These are phyloP conservation scores for Parasteatoda tepidariorum DNA, from an alignment of 1,140 invertebrate genomes.

Conservation along the genomic window DNA sequence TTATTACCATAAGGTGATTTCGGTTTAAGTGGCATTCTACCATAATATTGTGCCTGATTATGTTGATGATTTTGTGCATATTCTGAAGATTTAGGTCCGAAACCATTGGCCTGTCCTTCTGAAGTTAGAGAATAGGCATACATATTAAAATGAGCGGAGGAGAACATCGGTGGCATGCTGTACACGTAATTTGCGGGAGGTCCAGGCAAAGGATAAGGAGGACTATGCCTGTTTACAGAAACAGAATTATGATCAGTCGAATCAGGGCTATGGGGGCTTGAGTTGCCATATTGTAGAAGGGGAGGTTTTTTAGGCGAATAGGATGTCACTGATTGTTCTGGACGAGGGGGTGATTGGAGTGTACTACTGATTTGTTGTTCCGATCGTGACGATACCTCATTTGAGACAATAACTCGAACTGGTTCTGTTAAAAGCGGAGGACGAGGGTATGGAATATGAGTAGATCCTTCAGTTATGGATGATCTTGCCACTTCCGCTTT, in stretches of 20 bases:
- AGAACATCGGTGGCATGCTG: conserved; percentile 64
- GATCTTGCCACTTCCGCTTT: conserved; percentile 44
- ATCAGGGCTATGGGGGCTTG: conserved; percentile 79
- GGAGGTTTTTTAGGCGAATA: conserved; percentile 9
- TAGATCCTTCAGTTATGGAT: conserved; percentile 17
- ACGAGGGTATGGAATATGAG: conserved; percentile 34
- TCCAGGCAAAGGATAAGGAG: conserved; percentile 24
- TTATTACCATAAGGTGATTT: conserved; percentile 23
- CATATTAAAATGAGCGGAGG: conserved; percentile 65
- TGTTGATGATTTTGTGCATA: conserved; percentile 47
- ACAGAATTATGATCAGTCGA: conserved; percentile 73
- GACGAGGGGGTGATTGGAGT: conserved; percentile 72
- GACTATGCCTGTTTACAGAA: conserved; percentile 7
- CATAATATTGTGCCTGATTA: not conserved
- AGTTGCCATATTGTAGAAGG: conserved; percentile 75
- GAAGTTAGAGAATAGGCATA: conserved; percentile 59
- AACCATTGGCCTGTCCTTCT: conserved; percentile 32
- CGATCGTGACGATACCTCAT: conserved; percentile 65
- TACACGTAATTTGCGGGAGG: conserved; percentile 62
- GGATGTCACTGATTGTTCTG: conserved; percentile 79
- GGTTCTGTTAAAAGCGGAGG: conserved; percentile 63
- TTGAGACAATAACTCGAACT: conserved; percentile 64
- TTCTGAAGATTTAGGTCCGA: conserved; percentile 18
- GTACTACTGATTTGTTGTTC: conserved; percentile 63
- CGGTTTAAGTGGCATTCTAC: conserved; percentile 35